These are phyloP conservation scores for Bucco capensis DNA, from an alignment of 2,113 vertebrate genomes.

Conservation along the genomic window DNA sequence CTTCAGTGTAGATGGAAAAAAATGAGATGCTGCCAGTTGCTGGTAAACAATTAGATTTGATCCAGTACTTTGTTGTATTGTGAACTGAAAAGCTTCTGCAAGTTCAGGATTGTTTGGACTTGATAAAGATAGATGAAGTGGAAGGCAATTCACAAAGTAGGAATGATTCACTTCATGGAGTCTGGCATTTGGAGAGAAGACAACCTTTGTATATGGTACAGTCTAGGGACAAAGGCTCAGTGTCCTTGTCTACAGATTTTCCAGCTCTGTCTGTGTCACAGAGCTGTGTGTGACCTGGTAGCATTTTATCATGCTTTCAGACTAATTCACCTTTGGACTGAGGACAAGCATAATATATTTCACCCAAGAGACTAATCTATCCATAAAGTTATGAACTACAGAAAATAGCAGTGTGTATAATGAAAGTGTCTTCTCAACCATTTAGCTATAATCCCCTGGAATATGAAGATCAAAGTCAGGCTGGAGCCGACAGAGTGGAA, in stretches of 20 bases:
- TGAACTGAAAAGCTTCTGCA: not conserved
- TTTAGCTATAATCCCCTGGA: not conserved
- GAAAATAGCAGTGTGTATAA: not conserved
- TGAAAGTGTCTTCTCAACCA: not conserved
- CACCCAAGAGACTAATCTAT: not conserved
- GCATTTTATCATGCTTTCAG: not conserved
- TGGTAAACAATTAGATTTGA: not conserved
- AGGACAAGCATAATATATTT: not conserved
- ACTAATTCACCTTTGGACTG: not conserved
- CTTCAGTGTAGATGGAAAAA: not conserved
- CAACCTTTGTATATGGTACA: not conserved
- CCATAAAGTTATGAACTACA: not conserved
- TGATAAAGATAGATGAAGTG: not conserved
- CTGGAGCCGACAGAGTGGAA: not conserved
- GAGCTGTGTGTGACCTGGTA: not conserved
- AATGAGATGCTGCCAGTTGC: not conserved
- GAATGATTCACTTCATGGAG: not conserved
- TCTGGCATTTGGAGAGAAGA: not conserved
- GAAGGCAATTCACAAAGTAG: not conserved
- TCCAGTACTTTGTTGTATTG: not conserved
- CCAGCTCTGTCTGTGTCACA: not conserved
- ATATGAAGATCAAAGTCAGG: not conserved
- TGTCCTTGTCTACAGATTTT: not conserved
- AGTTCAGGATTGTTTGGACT: not conserved
- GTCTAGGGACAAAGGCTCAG: not conserved